These are phyloP conservation scores for Cyphomyrus plagiostoma DNA, from an alignment of 2,113 vertebrate genomes.

Conservation along the genomic window DNA sequence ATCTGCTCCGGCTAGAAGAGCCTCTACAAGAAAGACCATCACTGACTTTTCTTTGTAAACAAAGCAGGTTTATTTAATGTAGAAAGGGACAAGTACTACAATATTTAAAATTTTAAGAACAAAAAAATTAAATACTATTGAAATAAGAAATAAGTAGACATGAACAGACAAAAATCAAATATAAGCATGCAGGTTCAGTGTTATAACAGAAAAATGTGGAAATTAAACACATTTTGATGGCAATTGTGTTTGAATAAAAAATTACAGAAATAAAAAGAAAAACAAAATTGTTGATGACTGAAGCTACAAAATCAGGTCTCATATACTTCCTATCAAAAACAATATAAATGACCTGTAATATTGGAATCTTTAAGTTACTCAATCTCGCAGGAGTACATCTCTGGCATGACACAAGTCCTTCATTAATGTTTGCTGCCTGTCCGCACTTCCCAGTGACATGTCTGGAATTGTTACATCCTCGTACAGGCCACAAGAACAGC, in stretches of 20 bases:
- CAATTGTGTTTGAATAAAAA: slow-evolving; percentile 49
- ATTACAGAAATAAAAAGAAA: slow-evolving; percentile 43
- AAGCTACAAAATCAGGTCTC: slow-evolving; percentile 42
- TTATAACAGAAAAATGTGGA: slow-evolving; percentile 57
- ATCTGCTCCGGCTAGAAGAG: not conserved
- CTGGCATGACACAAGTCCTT: slow-evolving; percentile 45
- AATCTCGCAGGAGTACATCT: slow-evolving; percentile 38
- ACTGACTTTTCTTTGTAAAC: slow-evolving; percentile 51
- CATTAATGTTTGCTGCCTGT: slow-evolving; percentile 30
- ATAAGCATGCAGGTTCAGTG: slow-evolving; percentile 75
- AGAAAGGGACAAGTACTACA: slow-evolving; percentile 66
- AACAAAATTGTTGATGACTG: slow-evolving; percentile 31
- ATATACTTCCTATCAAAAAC: slow-evolving; percentile 26
- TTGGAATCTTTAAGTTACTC: slow-evolving; percentile 25
- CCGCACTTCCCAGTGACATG: slow-evolving; percentile 37
- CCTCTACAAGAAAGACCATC: slow-evolving; percentile 35
- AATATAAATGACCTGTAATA: slow-evolving; percentile 21
- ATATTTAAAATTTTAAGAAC: slow-evolving; percentile 54
- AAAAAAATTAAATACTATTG: slow-evolving; percentile 67
- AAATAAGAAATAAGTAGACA: slow-evolving; percentile 66
- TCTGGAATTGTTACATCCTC: slow-evolving; percentile 32
- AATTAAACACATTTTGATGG: slow-evolving; percentile 50
- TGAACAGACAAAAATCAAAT: slow-evolving; percentile 56
- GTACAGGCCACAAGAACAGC: slow-evolving; percentile 31
- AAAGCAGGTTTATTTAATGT: slow-evolving; percentile 74